Evolutionary conservation across 2,888 invertebrate species (phyloP).

Genomic region (Charanyca ferruginea): DNA sequence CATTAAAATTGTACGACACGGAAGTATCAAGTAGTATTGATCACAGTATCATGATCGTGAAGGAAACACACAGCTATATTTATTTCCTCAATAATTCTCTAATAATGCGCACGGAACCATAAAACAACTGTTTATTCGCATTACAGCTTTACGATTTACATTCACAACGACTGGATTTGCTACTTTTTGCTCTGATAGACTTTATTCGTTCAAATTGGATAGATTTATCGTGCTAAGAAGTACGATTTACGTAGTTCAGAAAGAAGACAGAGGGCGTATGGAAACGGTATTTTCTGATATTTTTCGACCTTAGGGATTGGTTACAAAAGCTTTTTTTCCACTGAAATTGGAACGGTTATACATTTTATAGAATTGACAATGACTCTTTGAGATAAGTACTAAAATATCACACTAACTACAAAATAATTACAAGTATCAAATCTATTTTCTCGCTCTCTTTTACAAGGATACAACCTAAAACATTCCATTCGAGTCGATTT

Average conservation of each 20-base stretch:
- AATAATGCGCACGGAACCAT: conserved; percentile 47
- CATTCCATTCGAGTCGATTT: too few relatives aligned
- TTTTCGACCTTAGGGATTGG: too few relatives aligned
- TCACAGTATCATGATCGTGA: conserved; percentile 24
- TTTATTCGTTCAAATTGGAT: conserved; percentile 32
- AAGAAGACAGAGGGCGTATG: too few relatives aligned
- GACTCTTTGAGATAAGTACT: too few relatives aligned
- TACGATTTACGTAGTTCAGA: conserved; percentile 11
- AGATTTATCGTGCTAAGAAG: conserved; percentile 14
- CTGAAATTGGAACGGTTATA: too few relatives aligned
- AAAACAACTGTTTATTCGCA: conserved; percentile 42
- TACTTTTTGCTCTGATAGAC: conserved; percentile 23
- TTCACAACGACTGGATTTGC: conserved; percentile 32
- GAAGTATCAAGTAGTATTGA: conserved; percentile 47
- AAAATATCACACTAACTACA: too few relatives aligned
- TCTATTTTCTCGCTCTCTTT: too few relatives aligned
- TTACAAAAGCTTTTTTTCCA: too few relatives aligned
- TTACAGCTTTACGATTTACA: conserved; percentile 32
- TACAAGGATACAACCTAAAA: too few relatives aligned
- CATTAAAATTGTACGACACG: conserved; percentile 21
- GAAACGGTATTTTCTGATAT: background rate
- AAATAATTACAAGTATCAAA: too few relatives aligned
- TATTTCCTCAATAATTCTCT: conserved; percentile 56
- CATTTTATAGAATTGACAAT: too few relatives aligned
- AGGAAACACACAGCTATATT: conserved; percentile 16